Percentiles rank a stretch among this genome's conserved stretches.
phyloP scores from a whole-genome alignment of 2,113 vertebrate species.

The Macquaria australasica region DNA sequence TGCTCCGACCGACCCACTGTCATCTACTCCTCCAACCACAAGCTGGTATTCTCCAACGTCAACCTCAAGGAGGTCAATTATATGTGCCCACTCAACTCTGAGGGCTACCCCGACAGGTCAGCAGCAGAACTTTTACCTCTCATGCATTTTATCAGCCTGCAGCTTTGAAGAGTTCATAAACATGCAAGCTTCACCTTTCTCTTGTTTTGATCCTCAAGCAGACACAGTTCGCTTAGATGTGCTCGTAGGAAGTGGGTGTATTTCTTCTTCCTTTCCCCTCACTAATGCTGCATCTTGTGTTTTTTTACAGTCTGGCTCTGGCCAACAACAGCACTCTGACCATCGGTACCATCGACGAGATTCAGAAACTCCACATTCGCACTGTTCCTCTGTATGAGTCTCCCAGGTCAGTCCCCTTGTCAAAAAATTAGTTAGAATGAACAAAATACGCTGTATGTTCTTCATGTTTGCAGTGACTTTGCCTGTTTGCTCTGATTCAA shows the following conservation, averaged over 20 bases:
- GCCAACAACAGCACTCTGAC: slow-evolving; percentile 99
- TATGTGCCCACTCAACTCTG: slow-evolving; percentile 99
- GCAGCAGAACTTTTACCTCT: slow-evolving; percentile 10
- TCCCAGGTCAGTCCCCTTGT: slow-evolving; percentile 87
- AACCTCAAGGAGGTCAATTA: slow-evolving; percentile 99
- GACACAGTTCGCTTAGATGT: background rate
- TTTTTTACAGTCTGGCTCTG: slow-evolving; percentile 88
- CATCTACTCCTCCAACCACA: slow-evolving; percentile 99
- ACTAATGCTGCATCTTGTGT: background rate
- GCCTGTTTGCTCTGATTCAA: slow-evolving; percentile 9
- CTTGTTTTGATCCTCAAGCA: slow-evolving; percentile 30
- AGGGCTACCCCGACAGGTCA: slow-evolving; percentile 98
- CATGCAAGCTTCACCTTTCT: background rate
- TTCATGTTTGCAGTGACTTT: slow-evolving; percentile 24
- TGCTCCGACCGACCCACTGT: slow-evolving; percentile 99
- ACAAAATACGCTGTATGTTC: slow-evolving; percentile 19
- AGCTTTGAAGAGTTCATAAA: slow-evolving; percentile 6
- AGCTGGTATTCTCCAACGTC: slow-evolving; percentile 98
- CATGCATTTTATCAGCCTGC: background rate
- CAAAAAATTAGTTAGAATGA: slow-evolving; percentile 1
- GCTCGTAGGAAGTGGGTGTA: background rate
- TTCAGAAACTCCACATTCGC: slow-evolving; percentile 98
- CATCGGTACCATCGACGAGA: slow-evolving; percentile 98
- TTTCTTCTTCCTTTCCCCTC: background rate
- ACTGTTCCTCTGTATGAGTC: slow-evolving; percentile 97